These are phyloP conservation scores for Xiphias gladius DNA, from an alignment of 2,113 vertebrate species.

Conservation along the genomic window DNA sequence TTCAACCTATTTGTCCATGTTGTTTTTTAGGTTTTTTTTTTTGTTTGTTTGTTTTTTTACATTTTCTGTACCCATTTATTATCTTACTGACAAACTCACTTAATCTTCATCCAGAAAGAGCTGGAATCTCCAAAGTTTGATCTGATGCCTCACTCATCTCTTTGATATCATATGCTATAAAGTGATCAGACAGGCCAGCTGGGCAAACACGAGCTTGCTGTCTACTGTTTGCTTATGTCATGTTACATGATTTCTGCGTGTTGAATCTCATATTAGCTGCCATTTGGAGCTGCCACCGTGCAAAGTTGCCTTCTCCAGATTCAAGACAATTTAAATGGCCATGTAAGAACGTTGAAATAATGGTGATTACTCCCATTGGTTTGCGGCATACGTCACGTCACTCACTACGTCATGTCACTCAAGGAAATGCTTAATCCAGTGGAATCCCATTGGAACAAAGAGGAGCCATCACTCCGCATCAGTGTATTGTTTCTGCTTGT, in stretches of 20 bases:
- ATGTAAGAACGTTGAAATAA: neutral
- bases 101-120: neutral
- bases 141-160: constrained; percentile 19
- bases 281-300: constrained; percentile 4
- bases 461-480: neutral
- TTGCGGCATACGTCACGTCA: neutral
- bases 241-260: constrained; percentile 29
- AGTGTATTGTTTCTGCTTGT: constrained; percentile 6
- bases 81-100: neutral
- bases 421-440: constrained; percentile 6
- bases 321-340: constrained; percentile 11
- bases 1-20: neutral
- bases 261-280: constrained; percentile 10
- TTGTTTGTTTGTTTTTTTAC: neutral
- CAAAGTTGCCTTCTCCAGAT: constrained; percentile 22
- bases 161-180: constrained; percentile 7
- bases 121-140: constrained; percentile 1
- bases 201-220: constrained; percentile 44
- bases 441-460: neutral
- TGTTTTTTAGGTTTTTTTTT: neutral
- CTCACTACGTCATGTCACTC: neutral
- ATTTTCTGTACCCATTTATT: neutral
- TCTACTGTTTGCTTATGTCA: constrained; percentile 42
- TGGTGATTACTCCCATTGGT: neutral
- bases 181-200: constrained; percentile 30